A percentile compares a stretch with the other conserved stretches of the same genome.
Conservation (phyloP, 2,113 vertebrate species). For the Eudyptes chrysolophus region DNA sequence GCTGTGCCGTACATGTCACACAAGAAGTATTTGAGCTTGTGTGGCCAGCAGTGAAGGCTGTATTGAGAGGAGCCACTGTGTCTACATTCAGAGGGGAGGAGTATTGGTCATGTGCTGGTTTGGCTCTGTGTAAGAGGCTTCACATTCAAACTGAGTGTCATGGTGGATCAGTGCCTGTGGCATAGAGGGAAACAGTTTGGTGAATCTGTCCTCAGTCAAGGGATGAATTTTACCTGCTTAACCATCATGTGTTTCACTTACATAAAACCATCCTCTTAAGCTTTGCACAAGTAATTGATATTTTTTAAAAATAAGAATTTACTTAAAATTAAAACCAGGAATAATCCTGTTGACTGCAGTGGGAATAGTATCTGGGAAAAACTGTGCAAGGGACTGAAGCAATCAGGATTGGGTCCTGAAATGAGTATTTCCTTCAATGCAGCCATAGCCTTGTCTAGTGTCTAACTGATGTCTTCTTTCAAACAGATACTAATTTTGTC, state of each 20-base stretch:
- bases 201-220: not conserved
- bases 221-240: not conserved
- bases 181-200: not conserved
- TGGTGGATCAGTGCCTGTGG: not conserved
- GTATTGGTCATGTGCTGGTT: not conserved
- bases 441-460: not conserved
- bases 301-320: not conserved
- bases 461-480: conserved; percentile 59
- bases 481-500: conserved; percentile 95
- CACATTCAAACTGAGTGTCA: rapidly evolving
- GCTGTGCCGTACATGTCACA: rapidly evolving
- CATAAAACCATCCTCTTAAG: not conserved
- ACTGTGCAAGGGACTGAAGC: not conserved
- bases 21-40: not conserved
- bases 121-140: not conserved
- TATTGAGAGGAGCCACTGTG: not conserved
- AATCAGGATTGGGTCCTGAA: not conserved
- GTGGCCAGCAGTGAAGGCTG: not conserved
- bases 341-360: not conserved
- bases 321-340: not conserved
- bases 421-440: not conserved
- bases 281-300: not conserved
- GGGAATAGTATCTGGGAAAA: not conserved
- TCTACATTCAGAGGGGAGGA: not conserved
- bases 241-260: not conserved